Evolutionary conservation across 1,140 invertebrate genomes (phyloP), one percentile per base, ranked within the genome.

Genomic region (Mamestra configurata): DNA sequence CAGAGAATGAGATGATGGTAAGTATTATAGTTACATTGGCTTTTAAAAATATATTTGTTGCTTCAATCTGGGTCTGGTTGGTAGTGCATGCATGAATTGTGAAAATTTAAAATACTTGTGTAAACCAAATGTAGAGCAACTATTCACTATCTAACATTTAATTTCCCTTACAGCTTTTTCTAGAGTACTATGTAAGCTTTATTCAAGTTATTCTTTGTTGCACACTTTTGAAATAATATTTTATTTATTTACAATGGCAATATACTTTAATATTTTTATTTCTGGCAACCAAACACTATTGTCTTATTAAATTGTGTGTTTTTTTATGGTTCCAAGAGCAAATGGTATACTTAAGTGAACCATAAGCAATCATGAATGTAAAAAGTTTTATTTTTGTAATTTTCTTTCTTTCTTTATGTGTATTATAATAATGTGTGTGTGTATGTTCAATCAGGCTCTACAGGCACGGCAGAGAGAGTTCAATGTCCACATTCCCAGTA

Each of bases 1-100:
- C 92, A 0, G 93, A 94, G 46, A 86, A 82, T 82, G 92, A 93
- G 51, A 92, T 94, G 82, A 89, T 94, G 91, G 93, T 93, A 84
- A 82, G 84, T 79, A 24, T 64, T 43, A 20, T 59, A 31, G 7
- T 20, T 22, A 15, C 20, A 10, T 20, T 37, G 20, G 5, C 2
- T 11, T n/a, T 2, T 3, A 31, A n/a, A n/a, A 3, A 20, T 66
- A 40, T 66, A 0, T 37, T 61, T 61, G 20, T 53, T 20, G n/a
- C 49, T 51, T 51, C 4, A 8, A 22, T 24, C 2, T 27, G 20
- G 22, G 13, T 24, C 6, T 1, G 7, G 10, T 1, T 22, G 20
- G 3, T 22, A 53, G 18, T 22, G 51, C 51, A 57, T 57, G 53
- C 24, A 11, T 57, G 53, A 11, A 27, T 57, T 15, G 6, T 57